A percentile compares a stretch with the other conserved stretches of the same genome.
phyloP scores from a whole-genome alignment of 2,888 invertebrate species.

The Drosophila meridiana region DNA sequence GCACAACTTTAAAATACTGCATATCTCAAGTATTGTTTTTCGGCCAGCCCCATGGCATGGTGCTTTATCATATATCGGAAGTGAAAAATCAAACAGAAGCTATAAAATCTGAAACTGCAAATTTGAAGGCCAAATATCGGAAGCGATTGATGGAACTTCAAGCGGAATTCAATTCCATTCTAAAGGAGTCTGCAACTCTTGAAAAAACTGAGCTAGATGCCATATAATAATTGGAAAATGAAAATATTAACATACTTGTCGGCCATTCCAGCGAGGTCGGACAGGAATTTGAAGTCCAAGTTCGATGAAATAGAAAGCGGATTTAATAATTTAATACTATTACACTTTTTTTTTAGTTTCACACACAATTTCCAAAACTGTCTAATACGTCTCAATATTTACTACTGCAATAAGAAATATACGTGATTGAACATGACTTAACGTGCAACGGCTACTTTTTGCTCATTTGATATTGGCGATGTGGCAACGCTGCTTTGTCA shows the following conservation, averaged over 20 bases:
- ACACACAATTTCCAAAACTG: conserved; percentile 1
- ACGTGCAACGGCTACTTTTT: neutral
- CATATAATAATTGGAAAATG: neutral
- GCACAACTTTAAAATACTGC: neutral
- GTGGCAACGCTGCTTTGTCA: conserved; percentile 7
- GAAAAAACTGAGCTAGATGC: conserved; percentile 21
- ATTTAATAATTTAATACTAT: conserved; percentile 10
- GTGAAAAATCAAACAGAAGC: neutral
- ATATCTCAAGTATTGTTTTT: neutral
- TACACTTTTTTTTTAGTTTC: neutral
- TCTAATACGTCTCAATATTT: neutral
- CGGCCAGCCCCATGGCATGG: neutral
- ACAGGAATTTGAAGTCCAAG: neutral
- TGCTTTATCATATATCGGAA: neutral
- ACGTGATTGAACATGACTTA: neutral
- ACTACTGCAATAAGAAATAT: neutral
- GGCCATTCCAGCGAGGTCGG: conserved; percentile 23
- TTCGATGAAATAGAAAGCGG: neutral
- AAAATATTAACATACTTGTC: neutral
- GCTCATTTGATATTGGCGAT: neutral
- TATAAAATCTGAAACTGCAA: neutral
- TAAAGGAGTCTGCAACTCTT: conserved; percentile 8
- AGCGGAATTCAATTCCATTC: neutral
- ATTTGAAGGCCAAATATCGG: neutral
- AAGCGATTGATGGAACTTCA: neutral